phyloP scores from a whole-genome alignment of 2,797 vertebrate genomes.

The Squalus acanthias region DNA sequence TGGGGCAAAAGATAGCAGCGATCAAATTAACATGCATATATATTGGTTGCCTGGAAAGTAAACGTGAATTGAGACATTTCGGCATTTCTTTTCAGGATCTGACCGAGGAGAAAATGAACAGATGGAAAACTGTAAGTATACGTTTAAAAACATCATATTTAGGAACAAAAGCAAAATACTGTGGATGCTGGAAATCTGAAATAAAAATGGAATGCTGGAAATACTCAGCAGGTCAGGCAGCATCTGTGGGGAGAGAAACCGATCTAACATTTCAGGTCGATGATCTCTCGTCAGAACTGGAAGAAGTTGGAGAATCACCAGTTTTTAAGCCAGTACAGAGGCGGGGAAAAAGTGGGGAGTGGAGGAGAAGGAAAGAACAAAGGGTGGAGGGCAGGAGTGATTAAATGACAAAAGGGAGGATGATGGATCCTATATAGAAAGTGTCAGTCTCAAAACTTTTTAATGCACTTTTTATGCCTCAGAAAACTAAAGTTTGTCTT shows the following conservation, averaged over 20 bases:
- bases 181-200: not conserved
- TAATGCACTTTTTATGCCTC: not conserved
- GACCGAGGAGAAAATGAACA: conserved; percentile 91
- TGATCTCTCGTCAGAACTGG: not conserved
- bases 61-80: conserved; percentile 36
- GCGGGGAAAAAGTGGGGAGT: not conserved
- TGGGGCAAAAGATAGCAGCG: no score
- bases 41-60: not conserved
- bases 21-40: not conserved
- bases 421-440: not conserved
- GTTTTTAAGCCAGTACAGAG: not conserved
- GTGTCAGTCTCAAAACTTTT: not conserved
- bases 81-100: conserved; percentile 63
- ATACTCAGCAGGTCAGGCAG: not conserved
- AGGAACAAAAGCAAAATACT: not conserved
- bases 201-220: not conserved
- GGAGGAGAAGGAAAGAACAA: not conserved
- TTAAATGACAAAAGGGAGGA: not conserved
- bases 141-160: not conserved
- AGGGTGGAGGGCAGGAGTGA: not conserved
- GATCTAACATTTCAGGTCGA: not conserved
- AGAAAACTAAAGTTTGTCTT: not conserved
- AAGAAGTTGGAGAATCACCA: not conserved
- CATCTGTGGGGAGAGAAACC: not conserved
- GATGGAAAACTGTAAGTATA: conserved; percentile 83